These are phyloP conservation scores for Drosophila incognita DNA, from an alignment of 2,888 invertebrate species.

Conservation along the genomic window DNA sequence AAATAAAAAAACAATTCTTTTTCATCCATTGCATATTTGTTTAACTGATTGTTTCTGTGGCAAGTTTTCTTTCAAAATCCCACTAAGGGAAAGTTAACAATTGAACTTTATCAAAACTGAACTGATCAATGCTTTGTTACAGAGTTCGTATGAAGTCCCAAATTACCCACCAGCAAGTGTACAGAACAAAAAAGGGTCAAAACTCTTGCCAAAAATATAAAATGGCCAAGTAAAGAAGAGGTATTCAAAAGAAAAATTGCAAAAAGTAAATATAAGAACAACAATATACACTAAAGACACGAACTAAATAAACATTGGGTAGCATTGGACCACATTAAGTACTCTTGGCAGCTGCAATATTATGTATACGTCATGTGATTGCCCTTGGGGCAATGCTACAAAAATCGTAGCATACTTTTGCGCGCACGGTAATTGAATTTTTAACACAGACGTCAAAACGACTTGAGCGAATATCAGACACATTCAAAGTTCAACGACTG, in stretches of 20 bases:
- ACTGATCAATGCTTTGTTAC: conserved; percentile 1
- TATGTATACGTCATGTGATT: conserved; percentile 41
- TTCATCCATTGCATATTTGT: not conserved
- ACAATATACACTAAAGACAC: conserved; percentile 22
- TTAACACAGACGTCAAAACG: conserved; percentile 2
- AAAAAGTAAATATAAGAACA: conserved; percentile 6
- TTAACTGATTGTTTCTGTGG: not conserved
- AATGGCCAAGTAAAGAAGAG: conserved; percentile 12
- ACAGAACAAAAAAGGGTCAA: conserved; percentile 8
- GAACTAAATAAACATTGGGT: conserved; percentile 48
- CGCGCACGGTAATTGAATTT: conserved; percentile 26
- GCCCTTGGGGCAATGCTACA: conserved; percentile 7
- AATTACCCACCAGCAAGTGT: not conserved
- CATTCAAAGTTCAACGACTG: conserved; percentile 44
- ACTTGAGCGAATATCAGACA: conserved; percentile 26
- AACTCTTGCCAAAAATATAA: conserved; percentile 2
- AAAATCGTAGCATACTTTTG: conserved; percentile 37
- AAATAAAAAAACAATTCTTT: not conserved
- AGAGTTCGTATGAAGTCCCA: not conserved
- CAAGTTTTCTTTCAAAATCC: not conserved
- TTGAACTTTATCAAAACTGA: not conserved
- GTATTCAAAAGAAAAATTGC: conserved; percentile 4
- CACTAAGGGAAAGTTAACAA: not conserved
- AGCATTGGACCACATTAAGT: conserved; percentile 33
- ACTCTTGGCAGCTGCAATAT: conserved; percentile 27